phyloP scores from a whole-genome alignment of 2,888 invertebrate genomes.

The Bibio marci region DNA sequence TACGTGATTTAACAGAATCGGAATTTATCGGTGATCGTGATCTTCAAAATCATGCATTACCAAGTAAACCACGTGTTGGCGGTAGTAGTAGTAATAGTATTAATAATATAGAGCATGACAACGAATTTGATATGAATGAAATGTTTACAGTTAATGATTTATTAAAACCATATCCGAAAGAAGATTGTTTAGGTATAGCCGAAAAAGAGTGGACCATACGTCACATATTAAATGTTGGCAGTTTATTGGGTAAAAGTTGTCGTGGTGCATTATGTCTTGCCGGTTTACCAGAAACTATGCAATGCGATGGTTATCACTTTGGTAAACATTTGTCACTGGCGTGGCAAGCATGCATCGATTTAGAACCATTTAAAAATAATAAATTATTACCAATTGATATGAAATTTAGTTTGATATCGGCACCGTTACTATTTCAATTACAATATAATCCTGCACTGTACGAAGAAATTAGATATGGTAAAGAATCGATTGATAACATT shows the following conservation, averaged over 20 bases:
- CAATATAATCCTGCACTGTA: conserved; percentile 54
- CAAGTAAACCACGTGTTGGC: conserved; percentile 39
- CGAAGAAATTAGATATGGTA: conserved; percentile 27
- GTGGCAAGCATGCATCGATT: conserved; percentile 68
- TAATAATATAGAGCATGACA: no score
- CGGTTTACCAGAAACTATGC: conserved; percentile 57
- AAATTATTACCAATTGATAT: conserved; percentile 17
- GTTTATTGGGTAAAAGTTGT: conserved; percentile 58
- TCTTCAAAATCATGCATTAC: conserved; percentile 67
- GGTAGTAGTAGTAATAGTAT: no score
- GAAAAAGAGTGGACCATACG: conserved; percentile 64
- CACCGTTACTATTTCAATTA: conserved; percentile 69
- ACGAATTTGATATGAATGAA: conserved; percentile 18
- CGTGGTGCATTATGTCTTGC: conserved; percentile 73
- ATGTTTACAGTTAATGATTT: conserved; percentile 24
- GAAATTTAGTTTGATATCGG: conserved; percentile 44
- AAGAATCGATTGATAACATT: conserved; percentile 25
- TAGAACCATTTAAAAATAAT: conserved; percentile 45
- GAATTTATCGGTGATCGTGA: conserved; percentile 78
- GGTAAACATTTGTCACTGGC: conserved; percentile 81
- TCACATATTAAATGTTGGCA: conserved; percentile 63
- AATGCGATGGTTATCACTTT: conserved; percentile 70
- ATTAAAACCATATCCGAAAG: conserved; percentile 35
- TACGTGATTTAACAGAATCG: conserved; percentile 78
- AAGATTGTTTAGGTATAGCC: conserved; percentile 41